Evolutionary conservation across 2,113 vertebrate species (phyloP).

Genomic region (Oophaga pumilio): DNA sequence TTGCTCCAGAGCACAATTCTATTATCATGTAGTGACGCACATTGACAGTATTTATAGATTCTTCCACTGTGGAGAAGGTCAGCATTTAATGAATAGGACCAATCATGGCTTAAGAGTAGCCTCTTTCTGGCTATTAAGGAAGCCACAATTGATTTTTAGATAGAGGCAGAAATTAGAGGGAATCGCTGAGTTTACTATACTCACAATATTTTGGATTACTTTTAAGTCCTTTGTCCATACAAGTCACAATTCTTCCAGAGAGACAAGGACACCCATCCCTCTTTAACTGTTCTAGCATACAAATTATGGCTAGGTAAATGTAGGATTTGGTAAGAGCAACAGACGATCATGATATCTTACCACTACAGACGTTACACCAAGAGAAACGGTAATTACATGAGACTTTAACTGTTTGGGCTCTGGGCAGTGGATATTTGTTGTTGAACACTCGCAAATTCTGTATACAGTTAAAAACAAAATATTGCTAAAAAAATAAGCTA

Average conservation of each 20-base stretch:
- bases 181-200: background rate
- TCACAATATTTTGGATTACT: background rate
- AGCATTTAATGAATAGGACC: constrained; percentile 4
- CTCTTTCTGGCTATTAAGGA: constrained; percentile 7
- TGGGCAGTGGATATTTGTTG: background rate
- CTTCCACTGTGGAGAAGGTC: constrained; percentile 39
- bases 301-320: background rate
- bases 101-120: background rate
- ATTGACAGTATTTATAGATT: constrained; percentile 47
- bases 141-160: constrained; percentile 9
- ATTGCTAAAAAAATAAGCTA: background rate
- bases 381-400: background rate
- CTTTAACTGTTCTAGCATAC: background rate
- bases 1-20: constrained; percentile 45
- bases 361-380: background rate
- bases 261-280: too few species aligned
- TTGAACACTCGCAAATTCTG: background rate
- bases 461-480: background rate
- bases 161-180: constrained; percentile 2
- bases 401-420: background rate
- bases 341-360: background rate
- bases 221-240: background rate
- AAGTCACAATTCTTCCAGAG: background rate
- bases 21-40: constrained; percentile 53
- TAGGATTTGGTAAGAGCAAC: background rate